These are phyloP conservation scores for Darevskia nairensis DNA, from an alignment of 2,797 vertebrate genomes.

Conservation along the genomic window DNA sequence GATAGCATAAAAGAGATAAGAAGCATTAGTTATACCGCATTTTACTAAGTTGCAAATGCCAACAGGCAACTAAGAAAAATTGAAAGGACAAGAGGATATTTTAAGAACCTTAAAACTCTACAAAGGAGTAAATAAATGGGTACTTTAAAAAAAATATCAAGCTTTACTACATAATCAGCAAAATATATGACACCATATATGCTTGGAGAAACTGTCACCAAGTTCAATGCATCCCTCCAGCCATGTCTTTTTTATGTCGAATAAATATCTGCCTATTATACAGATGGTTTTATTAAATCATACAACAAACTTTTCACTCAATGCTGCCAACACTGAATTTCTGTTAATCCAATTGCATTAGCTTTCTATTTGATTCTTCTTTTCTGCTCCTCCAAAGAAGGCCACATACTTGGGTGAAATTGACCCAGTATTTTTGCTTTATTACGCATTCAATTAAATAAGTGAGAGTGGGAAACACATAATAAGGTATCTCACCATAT, in stretches of 20 bases:
- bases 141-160: neutral
- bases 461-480: neutral
- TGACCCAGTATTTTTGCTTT: neutral
- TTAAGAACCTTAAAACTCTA: neutral
- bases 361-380: constrained; percentile 3
- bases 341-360: neutral
- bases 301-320: neutral
- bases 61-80: neutral
- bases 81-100: neutral
- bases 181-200: neutral
- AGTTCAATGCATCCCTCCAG: neutral
- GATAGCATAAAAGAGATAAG: neutral
- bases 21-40: neutral
- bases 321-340: neutral
- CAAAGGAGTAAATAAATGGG: neutral
- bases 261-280: neutral
- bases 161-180: neutral
- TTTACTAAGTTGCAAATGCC: constrained; percentile 2
- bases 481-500: neutral
- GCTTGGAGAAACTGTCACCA: neutral
- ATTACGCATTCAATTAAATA: neutral
- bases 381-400: neutral
- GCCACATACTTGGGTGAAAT: neutral
- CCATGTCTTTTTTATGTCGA: neutral
- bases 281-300: neutral